Percentiles rank a stretch among this genome's conserved stretches.
phyloP scores from a whole-genome alignment of 2,888 invertebrate genomes.

The Tetramorium bicarinatum region DNA sequence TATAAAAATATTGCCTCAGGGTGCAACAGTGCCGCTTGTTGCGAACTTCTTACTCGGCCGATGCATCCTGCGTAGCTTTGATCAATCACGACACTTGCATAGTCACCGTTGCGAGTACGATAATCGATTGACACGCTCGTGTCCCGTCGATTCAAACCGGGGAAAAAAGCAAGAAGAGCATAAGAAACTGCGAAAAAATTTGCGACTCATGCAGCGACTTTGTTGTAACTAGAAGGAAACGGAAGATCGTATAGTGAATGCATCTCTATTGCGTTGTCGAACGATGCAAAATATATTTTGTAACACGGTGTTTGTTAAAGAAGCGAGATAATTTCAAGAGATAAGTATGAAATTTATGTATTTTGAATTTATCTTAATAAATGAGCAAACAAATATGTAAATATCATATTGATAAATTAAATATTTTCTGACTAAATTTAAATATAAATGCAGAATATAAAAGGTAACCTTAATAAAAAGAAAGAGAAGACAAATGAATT shows the following conservation, averaged over 20 bases:
- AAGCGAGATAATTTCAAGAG: slow-evolving; percentile 10
- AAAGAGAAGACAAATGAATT: slow-evolving; percentile 3
- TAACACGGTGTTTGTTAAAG: slow-evolving; percentile 4
- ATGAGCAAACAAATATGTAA: background rate
- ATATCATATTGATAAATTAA: background rate
- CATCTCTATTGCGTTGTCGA: slow-evolving; percentile 32
- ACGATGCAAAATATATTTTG: slow-evolving; percentile 22
- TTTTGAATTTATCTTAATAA: background rate
- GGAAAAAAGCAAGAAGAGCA: background rate
- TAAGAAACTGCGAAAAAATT: slow-evolving; percentile 34
- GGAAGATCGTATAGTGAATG: slow-evolving; percentile 34
- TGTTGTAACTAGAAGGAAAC: slow-evolving; percentile 30
- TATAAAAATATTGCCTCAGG: slow-evolving; percentile 36
- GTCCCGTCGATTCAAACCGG: slow-evolving; percentile 43
- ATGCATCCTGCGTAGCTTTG: slow-evolving; percentile 43
- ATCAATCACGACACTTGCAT: slow-evolving; percentile 59
- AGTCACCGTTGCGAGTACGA: slow-evolving; percentile 56
- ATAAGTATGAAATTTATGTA: background rate
- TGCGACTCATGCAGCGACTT: slow-evolving; percentile 9
- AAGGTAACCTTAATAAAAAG: background rate
- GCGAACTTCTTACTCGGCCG: slow-evolving; percentile 28
- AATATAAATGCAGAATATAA: slow-evolving; percentile 4
- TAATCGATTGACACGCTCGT: slow-evolving; percentile 66
- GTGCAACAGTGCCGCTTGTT: slow-evolving; percentile 28
- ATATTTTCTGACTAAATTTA: background rate